A percentile compares a stretch with the other conserved stretches of the same genome.
These are phyloP conservation scores for Marasmarcha lunaedactyla DNA, from an alignment of 2,888 invertebrate genomes.

Conservation along the genomic window DNA sequence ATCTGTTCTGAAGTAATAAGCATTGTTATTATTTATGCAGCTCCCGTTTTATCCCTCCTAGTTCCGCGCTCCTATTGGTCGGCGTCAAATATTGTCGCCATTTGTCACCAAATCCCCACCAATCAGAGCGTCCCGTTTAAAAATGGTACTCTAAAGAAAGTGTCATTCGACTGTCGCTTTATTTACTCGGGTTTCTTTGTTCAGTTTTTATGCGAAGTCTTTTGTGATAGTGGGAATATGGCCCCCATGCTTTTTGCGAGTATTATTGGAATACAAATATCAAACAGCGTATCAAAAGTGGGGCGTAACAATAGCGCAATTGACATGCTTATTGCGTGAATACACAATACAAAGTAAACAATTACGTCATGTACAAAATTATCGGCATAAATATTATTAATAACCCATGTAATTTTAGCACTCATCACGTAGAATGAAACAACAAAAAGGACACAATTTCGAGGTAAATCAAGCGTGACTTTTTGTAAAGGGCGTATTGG, in stretches of 20 bases:
- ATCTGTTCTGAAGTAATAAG: too few species aligned
- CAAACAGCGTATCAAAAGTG: neutral
- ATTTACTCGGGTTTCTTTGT: slow-evolving; percentile 30
- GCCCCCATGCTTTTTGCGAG: slow-evolving; percentile 9
- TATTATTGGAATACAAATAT: neutral
- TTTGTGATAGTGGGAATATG: slow-evolving; percentile 19
- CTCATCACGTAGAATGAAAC: slow-evolving; percentile 51
- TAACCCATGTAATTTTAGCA: slow-evolving; percentile 48
- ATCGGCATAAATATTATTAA: slow-evolving; percentile 12
- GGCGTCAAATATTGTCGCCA: slow-evolving; percentile 47
- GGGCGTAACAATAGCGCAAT: neutral
- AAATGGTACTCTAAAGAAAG: slow-evolving; percentile 46
- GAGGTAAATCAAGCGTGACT: slow-evolving; percentile 64
- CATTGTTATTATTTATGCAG: too few species aligned
- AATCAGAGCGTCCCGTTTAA: slow-evolving; percentile 34
- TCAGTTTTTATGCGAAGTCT: slow-evolving; percentile 16
- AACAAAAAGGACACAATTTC: slow-evolving; percentile 66
- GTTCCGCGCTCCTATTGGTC: slow-evolving; percentile 35
- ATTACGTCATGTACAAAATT: neutral
- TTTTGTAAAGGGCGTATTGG: slow-evolving; percentile 50
- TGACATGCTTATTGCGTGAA: neutral
- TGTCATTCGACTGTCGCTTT: slow-evolving; percentile 45
- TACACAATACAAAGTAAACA: neutral
- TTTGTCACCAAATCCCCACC: slow-evolving; percentile 63
- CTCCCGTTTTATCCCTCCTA: too few species aligned